Percentiles rank a stretch among this genome's conserved stretches.
Conservation (phyloP, 2,888 invertebrate species). For the Tipula helvola region DNA sequence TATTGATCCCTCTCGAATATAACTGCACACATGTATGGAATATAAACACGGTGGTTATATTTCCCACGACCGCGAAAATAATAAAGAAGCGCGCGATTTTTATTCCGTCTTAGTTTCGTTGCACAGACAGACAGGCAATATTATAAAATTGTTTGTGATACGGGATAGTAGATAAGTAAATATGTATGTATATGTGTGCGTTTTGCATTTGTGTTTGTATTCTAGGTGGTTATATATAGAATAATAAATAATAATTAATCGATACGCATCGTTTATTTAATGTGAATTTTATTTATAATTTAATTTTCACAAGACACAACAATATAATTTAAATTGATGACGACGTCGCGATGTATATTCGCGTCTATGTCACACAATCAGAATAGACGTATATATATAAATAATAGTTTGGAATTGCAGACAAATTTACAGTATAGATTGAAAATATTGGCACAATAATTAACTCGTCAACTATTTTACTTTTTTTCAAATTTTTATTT, state of each 20-base stretch:
- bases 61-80: not conserved
- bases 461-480: not conserved
- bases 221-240: not conserved
- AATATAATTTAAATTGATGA: not conserved
- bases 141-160: not conserved
- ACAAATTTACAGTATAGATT: not conserved
- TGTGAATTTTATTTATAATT: not conserved
- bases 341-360: not conserved
- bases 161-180: not conserved
- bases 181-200: not conserved
- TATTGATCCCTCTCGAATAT: not conserved
- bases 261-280: slow-evolving; percentile 4
- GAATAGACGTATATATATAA: not conserved
- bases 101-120: not conserved
- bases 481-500: no score
- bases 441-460: not conserved
- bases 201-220: not conserved
- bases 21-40: not conserved
- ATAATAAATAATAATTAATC: slow-evolving; percentile 4
- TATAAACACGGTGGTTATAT: not conserved
- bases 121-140: not conserved
- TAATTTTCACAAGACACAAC: not conserved
- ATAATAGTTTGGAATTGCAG: not conserved
- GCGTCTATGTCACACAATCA: not conserved
- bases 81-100: not conserved